phyloP scores from a whole-genome alignment of 2,888 invertebrate genomes.

The Spodoptera picta region DNA sequence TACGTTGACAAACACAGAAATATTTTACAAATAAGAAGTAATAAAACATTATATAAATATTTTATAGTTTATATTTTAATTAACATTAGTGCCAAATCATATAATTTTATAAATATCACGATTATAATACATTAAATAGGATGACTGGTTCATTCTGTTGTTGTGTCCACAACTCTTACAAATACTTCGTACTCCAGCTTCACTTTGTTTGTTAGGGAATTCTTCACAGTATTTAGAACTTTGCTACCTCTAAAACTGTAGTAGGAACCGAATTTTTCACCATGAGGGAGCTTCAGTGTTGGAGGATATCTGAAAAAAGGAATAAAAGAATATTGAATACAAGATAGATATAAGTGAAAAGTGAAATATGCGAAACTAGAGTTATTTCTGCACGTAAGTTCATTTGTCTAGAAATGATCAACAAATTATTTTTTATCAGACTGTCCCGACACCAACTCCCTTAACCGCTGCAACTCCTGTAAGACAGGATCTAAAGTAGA shows the following conservation, averaged over 20 bases:
- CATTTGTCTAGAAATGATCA: too few relatives aligned
- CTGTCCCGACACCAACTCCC: too few relatives aligned
- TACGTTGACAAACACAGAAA: neutral
- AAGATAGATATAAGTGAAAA: neutral
- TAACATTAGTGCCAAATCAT: slow-evolving; percentile 39
- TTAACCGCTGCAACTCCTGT: too few relatives aligned
- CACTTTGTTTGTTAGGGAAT: slow-evolving; percentile 72
- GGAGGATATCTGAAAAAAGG: slow-evolving; percentile 76
- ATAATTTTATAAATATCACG: slow-evolving; percentile 49
- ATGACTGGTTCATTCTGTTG: slow-evolving; percentile 53
- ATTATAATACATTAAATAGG: slow-evolving; percentile 37
- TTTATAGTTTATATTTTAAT: slow-evolving; percentile 41
- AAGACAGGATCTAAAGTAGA: too few relatives aligned
- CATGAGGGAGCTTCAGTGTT: slow-evolving; percentile 66
- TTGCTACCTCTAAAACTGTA: slow-evolving; percentile 82
- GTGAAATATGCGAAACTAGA: too few relatives aligned
- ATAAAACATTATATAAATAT: slow-evolving; percentile 24
- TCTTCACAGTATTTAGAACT: slow-evolving; percentile 66
- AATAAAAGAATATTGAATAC: slow-evolving; percentile 21
- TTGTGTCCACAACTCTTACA: slow-evolving; percentile 76
- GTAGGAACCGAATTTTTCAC: slow-evolving; percentile 75
- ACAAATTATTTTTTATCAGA: too few relatives aligned
- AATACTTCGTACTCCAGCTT: slow-evolving; percentile 83
- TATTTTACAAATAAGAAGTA: slow-evolving; percentile 1
- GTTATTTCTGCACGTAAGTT: too few relatives aligned